Base-by-base conservation (phyloP, 2,113 vertebrate genomes). In the Colistium nudipinnis region DNA sequence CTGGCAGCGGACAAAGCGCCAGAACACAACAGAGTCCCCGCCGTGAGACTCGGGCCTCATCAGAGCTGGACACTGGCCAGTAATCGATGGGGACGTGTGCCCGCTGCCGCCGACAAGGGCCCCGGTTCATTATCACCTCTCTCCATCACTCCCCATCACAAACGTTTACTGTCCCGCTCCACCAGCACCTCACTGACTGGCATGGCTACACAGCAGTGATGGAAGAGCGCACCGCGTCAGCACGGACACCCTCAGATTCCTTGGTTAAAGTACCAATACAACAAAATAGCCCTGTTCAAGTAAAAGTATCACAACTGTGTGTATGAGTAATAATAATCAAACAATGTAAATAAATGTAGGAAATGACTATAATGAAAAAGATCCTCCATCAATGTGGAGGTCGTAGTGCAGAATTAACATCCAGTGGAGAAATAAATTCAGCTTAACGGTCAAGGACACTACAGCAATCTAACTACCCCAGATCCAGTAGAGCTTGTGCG, bases 81-180 rank as follows among this genome's bases (percentile, higher is more conserved):
- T 73, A 78, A 91, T 88, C 70, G 30, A 87, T 87, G 73, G 47
- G 63, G 70, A 76, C 49, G 56, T 47, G 62, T 71, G 72, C 67
- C 72, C 49, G 49, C 47, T 69, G 71, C 65, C 62, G 70, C 52
- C 61, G 74, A 84, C 74, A 68, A 84, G 54, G 72, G 51, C 67
- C 72, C 49, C 24, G 76, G 70, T 87, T 88, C 80, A 87, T 89
- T 85, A 81, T 78, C 82, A 73, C 70, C 61, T 76, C 74, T 65
- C 77, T 78, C 56, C 68, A 86, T 88, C 79, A 63, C 56, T 81
- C 44, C 65, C 36, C 69, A 69, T 89, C 86, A 64, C 52, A 62
- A 35, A 31, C 45, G 53, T 80, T 83, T 74, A 73, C 31, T 66
- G 47, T 74, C 66, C 51, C 48, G 66, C 65, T 74, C 28, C 39